These are phyloP conservation scores for Volucella bombylans DNA, from an alignment of 2,888 invertebrate genomes.

Conservation along the genomic window DNA sequence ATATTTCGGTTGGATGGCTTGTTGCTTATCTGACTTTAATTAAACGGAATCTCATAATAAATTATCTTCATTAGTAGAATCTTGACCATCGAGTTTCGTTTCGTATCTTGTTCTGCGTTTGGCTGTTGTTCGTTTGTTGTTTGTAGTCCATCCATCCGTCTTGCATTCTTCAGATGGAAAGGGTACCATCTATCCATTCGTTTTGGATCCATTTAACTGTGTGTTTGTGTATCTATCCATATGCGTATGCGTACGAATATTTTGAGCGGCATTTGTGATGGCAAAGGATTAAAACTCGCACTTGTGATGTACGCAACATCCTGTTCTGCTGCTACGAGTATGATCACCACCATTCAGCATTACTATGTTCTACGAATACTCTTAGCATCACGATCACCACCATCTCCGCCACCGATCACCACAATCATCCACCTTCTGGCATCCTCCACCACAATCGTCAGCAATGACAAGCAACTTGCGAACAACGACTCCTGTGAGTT, in stretches of 20 bases:
- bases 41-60: slow-evolving; percentile 83
- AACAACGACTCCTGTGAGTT: slow-evolving; percentile 69
- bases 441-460: slow-evolving; percentile 38
- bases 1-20: slow-evolving; percentile 65
- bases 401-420: too few relatives aligned
- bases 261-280: slow-evolving; percentile 39
- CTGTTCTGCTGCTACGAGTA: slow-evolving; percentile 54
- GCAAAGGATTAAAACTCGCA: slow-evolving; percentile 68
- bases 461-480: slow-evolving; percentile 70
- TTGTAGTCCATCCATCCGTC: slow-evolving; percentile 25
- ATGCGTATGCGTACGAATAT: background rate
- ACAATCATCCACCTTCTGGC: too few relatives aligned
- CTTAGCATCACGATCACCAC: too few relatives aligned
- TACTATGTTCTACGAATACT: too few relatives aligned
- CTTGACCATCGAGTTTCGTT: slow-evolving; percentile 75
- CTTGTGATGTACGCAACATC: slow-evolving; percentile 69
- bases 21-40: slow-evolving; percentile 82
- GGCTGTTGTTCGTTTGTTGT: background rate
- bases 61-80: slow-evolving; percentile 82
- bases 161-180: too few relatives aligned
- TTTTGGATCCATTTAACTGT: background rate
- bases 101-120: slow-evolving; percentile 61
- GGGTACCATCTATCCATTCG: slow-evolving; percentile 18
- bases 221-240: too few relatives aligned
- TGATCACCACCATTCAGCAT: slow-evolving; percentile 18